Evolutionary conservation across 2,888 invertebrate species (phyloP).

Genomic region (Philopedon plagiatum): DNA sequence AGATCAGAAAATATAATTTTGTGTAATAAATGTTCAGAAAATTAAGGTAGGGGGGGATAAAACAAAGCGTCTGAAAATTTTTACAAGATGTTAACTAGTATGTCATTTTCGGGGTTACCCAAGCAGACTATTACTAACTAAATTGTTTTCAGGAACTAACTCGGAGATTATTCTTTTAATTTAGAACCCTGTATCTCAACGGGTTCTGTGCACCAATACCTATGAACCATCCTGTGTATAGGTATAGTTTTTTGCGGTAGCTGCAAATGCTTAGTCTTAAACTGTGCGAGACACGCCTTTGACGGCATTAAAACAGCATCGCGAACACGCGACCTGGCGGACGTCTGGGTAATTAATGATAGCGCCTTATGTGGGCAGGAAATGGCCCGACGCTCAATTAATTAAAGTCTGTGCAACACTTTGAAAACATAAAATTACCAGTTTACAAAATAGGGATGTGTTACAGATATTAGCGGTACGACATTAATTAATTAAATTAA

Average conservation of each 20-base stretch:
- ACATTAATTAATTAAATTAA: not conserved
- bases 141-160: no score
- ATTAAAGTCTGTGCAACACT: constrained; percentile 14
- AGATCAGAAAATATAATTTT: no score
- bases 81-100: no score
- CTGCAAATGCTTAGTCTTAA: not conserved
- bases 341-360: constrained; percentile 13
- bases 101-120: no score
- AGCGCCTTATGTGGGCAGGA: constrained; percentile 13
- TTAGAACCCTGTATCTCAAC: no score
- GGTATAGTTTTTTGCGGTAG: not conserved
- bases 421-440: not conserved
- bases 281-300: constrained; percentile 1
- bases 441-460: not conserved
- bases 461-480: not conserved
- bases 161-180: no score
- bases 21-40: no score
- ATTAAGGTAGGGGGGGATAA: no score
- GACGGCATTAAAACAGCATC: constrained; percentile 6
- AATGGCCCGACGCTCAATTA: constrained; percentile 18
- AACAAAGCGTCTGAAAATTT: no score
- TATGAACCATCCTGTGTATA: not conserved
- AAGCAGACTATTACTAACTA: no score
- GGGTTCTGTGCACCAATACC: not conserved
- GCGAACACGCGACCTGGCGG: constrained; percentile 17